Conservation (phyloP, 30 jellyfish, hydroid and myxozoan genomes). For the Nemopilema nomurai region DNA sequence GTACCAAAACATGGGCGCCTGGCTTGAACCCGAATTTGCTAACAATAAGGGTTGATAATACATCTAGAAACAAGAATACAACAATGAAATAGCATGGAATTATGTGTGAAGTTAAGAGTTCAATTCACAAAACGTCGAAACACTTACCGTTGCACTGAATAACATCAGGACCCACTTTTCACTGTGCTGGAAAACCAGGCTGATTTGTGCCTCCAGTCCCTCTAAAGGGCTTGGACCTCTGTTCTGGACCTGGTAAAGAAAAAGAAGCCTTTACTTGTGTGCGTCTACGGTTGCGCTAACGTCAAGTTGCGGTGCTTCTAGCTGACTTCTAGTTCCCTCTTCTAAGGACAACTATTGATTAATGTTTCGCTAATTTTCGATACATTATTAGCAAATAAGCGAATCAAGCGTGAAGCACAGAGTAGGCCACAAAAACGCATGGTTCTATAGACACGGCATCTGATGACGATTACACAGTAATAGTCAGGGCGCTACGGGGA, state of each 20-base stretch:
- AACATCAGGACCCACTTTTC: conserved; percentile 41
- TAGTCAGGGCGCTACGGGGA: no score
- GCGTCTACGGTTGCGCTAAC: no score
- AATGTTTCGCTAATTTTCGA: no score
- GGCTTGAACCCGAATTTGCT: no score
- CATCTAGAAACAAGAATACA: not conserved
- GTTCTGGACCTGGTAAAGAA: conserved; percentile 48
- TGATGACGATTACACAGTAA: no score
- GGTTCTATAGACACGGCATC: no score
- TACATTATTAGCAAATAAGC: no score
- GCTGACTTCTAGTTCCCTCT: no score
- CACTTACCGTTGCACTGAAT: conserved; percentile 50
- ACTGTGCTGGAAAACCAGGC: conserved; percentile 50
- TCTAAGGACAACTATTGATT: no score
- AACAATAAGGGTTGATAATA: not conserved
- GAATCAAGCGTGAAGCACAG: no score
- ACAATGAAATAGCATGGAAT: not conserved
- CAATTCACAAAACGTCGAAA: not conserved
- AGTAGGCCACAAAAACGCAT: no score
- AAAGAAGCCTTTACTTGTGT: not conserved
- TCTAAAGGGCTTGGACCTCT: conserved; percentile 76
- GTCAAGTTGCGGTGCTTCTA: no score
- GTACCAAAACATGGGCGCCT: not conserved
- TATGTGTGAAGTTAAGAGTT: not conserved
- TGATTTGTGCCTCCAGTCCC: conserved; percentile 48